Base-by-base conservation (phyloP, 2,113 vertebrate species). In the Indicator maculatus region DNA sequence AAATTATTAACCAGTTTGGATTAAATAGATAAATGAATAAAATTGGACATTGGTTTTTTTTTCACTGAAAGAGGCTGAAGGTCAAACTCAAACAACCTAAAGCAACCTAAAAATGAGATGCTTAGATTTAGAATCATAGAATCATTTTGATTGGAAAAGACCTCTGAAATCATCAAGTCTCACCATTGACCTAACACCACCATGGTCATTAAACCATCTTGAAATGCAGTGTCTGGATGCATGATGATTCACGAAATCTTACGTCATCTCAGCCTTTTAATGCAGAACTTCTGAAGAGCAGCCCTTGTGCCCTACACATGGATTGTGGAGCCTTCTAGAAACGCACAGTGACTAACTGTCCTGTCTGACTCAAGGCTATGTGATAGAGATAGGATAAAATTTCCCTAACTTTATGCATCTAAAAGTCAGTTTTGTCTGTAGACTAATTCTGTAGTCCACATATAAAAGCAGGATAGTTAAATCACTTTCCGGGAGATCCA, bases 241-340 rank as follows among this genome's bases (percentile, higher is more conserved):
- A 1, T 8, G 16, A 65, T n/a, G 44, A 80, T 27, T 89, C 4
- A 15, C 47, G 72, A 87, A 53, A 56, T 28, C 3, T 65, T 65
- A 59, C n/a, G n/a, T 59, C 26, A 72, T 47, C 26, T 76, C 23
- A 11, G 39, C 10, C 21, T 86, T 15, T 27, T 64, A 39, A 58
- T 7, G 38, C 4, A 72, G 23, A 77, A 26, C 36, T 63, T 15
- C 55, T 36, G 27, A 91, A 55, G 6, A 33, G 45, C 27, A 83
- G 17, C 23, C 20, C 50, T 64, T 0, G 0, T 2, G 47, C 58
- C 27, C n/a, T 61, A 21, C 28, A 44, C 28, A 21, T 31, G 5
- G 19, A 27, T 53, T 47, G 28, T 5, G 19, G 7, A 66, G 60
- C 20, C 21, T 74, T n/a, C 5, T 9, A 55, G 45, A 78, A 30